Percentiles rank a stretch among this genome's conserved stretches.
Conservation (phyloP, 2,888 invertebrate species). For the Lycocerus yunnanus region DNA sequence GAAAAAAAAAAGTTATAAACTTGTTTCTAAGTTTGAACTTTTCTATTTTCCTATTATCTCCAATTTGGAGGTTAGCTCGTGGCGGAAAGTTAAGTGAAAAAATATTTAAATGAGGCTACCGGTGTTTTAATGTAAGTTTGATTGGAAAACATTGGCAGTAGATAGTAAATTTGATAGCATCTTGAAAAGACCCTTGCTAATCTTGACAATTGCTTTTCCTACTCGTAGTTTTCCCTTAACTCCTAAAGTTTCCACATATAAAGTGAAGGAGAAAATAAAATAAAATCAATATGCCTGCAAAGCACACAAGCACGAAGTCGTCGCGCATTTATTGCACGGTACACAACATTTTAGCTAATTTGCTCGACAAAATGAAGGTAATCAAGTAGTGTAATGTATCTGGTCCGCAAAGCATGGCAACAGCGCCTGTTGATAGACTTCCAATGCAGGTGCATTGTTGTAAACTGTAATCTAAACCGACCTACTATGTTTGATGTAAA, state of each 20-base stretch:
- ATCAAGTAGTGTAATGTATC: conserved; percentile 34
- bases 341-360: conserved; percentile 30
- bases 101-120: background rate
- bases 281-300: conserved; percentile 23
- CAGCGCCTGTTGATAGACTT: conserved; percentile 33
- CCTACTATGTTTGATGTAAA: conserved; percentile 18
- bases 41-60: background rate
- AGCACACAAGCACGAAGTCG: conserved; percentile 23
- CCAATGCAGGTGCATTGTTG: conserved; percentile 37
- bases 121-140: background rate
- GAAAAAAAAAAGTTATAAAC: background rate
- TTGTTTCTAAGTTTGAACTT: background rate
- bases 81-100: background rate
- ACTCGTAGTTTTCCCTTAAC: conserved; percentile 8
- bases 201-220: conserved; percentile 24
- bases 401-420: conserved; percentile 23
- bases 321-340: conserved; percentile 17
- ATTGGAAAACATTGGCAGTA: background rate
- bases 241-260: conserved; percentile 17
- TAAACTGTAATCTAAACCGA: conserved; percentile 34
- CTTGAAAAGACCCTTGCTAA: conserved; percentile 18
- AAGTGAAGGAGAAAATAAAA: conserved; percentile 21
- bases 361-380: conserved; percentile 38
- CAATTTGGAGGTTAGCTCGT: background rate
- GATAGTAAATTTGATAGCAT: conserved; percentile 16